These are phyloP conservation scores for Pangasius djambal DNA, from an alignment of 2,797 vertebrate species.

Conservation along the genomic window DNA sequence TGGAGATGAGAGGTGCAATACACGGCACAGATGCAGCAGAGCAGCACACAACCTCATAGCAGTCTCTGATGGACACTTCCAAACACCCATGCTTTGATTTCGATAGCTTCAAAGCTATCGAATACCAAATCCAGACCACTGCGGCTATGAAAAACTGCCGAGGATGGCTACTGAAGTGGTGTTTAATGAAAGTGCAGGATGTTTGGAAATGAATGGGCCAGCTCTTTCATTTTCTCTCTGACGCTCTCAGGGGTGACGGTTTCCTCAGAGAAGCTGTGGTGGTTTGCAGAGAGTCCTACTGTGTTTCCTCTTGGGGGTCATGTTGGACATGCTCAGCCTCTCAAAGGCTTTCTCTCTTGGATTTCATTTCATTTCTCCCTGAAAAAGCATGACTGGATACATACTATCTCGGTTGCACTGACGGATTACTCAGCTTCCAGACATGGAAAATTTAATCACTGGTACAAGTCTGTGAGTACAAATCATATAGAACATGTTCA, in stretches of 20 bases:
- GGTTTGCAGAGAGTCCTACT: slow-evolving; percentile 27
- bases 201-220: slow-evolving; percentile 22
- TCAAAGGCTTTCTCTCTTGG: slow-evolving; percentile 23
- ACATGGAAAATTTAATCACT: slow-evolving; percentile 22
- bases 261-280: slow-evolving; percentile 25
- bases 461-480: slow-evolving; percentile 37
- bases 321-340: slow-evolving; percentile 27
- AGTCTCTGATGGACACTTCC: slow-evolving; percentile 51
- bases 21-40: slow-evolving; percentile 42
- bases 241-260: slow-evolving; percentile 11
- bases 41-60: slow-evolving; percentile 44
- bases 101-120: slow-evolving; percentile 12
- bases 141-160: slow-evolving; percentile 25
- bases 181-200: slow-evolving; percentile 26
- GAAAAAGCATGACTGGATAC: slow-evolving; percentile 33
- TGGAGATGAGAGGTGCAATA: slow-evolving; percentile 46
- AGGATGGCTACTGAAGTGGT: slow-evolving; percentile 39
- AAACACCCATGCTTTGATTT: slow-evolving; percentile 37
- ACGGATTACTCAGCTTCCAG: slow-evolving; percentile 18
- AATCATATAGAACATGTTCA: slow-evolving; percentile 9
- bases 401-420: not conserved
- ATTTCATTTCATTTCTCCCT: slow-evolving; percentile 31
- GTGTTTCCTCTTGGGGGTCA: slow-evolving; percentile 36
- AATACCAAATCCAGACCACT: slow-evolving; percentile 35
- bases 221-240: not conserved